phyloP scores from a whole-genome alignment of 2,113 vertebrate genomes.

The Poicephalus meyeri region DNA sequence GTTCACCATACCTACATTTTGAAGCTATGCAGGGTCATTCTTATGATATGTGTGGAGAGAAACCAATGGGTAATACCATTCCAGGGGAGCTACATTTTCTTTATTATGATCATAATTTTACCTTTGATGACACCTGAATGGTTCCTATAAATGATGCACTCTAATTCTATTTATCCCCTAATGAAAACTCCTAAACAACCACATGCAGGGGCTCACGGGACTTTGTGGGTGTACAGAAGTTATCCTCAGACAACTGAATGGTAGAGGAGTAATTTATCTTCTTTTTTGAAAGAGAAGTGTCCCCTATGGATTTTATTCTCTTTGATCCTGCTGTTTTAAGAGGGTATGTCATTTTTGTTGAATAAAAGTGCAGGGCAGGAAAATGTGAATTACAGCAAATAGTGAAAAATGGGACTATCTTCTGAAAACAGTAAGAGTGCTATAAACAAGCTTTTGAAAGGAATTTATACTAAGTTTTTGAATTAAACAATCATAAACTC shows the following conservation, averaged over 20 bases:
- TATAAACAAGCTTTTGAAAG: background rate
- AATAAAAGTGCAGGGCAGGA: background rate
- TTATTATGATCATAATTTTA: conserved; percentile 8
- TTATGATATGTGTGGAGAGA: background rate
- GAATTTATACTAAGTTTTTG: background rate
- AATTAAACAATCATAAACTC: conserved; percentile 7
- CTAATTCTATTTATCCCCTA: background rate
- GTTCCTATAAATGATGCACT: background rate
- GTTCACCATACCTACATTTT: background rate
- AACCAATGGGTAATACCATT: background rate
- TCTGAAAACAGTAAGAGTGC: background rate
- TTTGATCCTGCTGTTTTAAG: background rate
- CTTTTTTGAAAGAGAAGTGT: background rate
- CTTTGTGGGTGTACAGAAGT: background rate
- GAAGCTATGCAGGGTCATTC: background rate
- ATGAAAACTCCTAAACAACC: conserved; percentile 4
- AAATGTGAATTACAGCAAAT: background rate
- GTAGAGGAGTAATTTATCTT: background rate
- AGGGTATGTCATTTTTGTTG: background rate
- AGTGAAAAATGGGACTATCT: background rate
- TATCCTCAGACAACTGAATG: background rate
- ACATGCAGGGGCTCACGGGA: background rate
- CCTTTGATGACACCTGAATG: background rate
- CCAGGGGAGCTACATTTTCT: background rate
- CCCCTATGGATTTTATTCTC: background rate